Evolutionary conservation across 1,140 invertebrate species (phyloP).

Genomic region (Tribolium madens): DNA sequence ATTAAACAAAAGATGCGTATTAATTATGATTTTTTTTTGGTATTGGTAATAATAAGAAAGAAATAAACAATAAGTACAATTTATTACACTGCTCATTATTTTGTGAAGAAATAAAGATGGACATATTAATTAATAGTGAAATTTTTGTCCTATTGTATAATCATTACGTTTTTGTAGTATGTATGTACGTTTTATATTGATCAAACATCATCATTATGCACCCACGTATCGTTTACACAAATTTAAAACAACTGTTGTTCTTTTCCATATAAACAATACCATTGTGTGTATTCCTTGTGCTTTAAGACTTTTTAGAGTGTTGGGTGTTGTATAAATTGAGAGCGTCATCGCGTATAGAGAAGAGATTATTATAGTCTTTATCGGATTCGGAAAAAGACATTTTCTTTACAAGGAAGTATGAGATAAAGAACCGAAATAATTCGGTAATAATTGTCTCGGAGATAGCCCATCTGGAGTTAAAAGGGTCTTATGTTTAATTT

Average conservation of each 20-base stretch:
- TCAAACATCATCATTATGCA: background rate
- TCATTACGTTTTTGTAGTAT: no score
- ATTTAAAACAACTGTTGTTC: background rate
- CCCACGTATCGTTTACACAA: conserved; percentile 8
- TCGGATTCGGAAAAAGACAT: background rate
- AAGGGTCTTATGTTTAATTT: conserved; percentile 34
- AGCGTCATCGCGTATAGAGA: background rate
- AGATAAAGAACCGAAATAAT: conserved; percentile 3
- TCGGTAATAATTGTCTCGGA: conserved; percentile 6
- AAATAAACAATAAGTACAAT: background rate
- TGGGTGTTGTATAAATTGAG: background rate
- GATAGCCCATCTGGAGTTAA: conserved; percentile 28
- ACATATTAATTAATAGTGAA: no score
- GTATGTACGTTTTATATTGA: no score
- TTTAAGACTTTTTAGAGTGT: background rate
- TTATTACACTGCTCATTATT: background rate
- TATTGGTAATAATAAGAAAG: background rate
- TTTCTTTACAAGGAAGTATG: conserved; percentile 3
- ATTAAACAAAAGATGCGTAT: background rate
- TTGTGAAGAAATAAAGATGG: no score
- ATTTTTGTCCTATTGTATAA: no score
- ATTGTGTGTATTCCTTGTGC: background rate
- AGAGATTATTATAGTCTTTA: background rate
- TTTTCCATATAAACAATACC: background rate
- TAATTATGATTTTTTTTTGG: background rate